Conservation (phyloP, 2,113 vertebrate genomes). For the Sclerurus mexicanus region DNA sequence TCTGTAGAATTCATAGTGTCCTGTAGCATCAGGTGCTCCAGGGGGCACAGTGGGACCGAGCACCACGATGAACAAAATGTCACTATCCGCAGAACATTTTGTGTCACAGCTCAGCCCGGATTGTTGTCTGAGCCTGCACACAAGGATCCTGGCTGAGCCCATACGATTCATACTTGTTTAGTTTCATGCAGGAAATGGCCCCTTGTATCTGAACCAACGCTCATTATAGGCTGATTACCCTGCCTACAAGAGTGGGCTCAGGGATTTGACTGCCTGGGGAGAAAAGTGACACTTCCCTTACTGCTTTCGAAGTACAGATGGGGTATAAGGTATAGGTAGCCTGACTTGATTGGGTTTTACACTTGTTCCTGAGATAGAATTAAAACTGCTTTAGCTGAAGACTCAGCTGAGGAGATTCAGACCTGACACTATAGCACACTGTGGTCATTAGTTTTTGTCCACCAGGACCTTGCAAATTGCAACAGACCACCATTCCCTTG, state of each 20-base stretch:
- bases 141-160: not conserved
- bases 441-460: not conserved
- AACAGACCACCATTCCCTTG: not conserved
- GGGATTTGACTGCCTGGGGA: not conserved
- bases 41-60: not conserved
- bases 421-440: not conserved
- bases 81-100: not conserved
- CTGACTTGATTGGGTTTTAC: not conserved
- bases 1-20: not conserved
- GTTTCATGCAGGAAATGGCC: not conserved
- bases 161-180: not conserved
- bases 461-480: rapidly evolving
- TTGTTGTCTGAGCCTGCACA: not conserved
- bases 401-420: not conserved
- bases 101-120: not conserved
- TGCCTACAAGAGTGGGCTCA: not conserved
- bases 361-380: not conserved
- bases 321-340: not conserved
- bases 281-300: not conserved
- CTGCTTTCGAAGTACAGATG: not conserved
- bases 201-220: not conserved
- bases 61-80: not conserved
- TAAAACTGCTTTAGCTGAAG: not conserved
- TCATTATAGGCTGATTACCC: not conserved
- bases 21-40: not conserved